Conservation (phyloP, 2,797 vertebrate species). For the Schizopygopsis pylzovi region DNA sequence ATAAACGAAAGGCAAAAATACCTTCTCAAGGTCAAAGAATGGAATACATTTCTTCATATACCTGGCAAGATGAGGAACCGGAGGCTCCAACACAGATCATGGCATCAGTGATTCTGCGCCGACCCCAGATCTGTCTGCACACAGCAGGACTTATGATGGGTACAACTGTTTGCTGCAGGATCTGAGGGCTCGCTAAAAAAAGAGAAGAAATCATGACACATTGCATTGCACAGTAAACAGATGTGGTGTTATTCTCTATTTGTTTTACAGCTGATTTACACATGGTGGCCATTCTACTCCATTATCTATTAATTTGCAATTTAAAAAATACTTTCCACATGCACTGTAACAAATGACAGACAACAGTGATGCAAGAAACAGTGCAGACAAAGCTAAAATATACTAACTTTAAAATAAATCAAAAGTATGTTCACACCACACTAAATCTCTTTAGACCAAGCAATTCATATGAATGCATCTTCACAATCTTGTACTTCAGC, state of each 20-base stretch:
- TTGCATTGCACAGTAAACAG: not conserved
- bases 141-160: constrained; percentile 79
- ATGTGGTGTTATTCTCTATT: not conserved
- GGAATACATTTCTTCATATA: constrained; percentile 48
- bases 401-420: too few relatives aligned
- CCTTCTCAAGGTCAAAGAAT: not conserved
- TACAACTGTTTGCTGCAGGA: too few relatives aligned
- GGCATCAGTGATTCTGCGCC: constrained; percentile 64
- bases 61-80: constrained; percentile 85
- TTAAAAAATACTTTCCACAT: not conserved
- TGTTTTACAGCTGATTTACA: not conserved
- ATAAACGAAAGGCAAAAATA: not conserved
- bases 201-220: not conserved
- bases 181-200: too few relatives aligned
- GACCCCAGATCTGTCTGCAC: constrained; percentile 80
- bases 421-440: too few relatives aligned
- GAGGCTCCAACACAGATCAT: constrained; percentile 86
- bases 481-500: too few relatives aligned
- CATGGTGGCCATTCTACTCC: constrained; percentile 71
- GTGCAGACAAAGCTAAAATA: too few relatives aligned
- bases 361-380: not conserved
- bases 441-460: too few relatives aligned
- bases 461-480: too few relatives aligned
- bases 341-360: not conserved
- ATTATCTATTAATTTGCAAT: constrained; percentile 37